phyloP scores from a whole-genome alignment of 2,797 vertebrate species.

The Siniperca undulata region DNA sequence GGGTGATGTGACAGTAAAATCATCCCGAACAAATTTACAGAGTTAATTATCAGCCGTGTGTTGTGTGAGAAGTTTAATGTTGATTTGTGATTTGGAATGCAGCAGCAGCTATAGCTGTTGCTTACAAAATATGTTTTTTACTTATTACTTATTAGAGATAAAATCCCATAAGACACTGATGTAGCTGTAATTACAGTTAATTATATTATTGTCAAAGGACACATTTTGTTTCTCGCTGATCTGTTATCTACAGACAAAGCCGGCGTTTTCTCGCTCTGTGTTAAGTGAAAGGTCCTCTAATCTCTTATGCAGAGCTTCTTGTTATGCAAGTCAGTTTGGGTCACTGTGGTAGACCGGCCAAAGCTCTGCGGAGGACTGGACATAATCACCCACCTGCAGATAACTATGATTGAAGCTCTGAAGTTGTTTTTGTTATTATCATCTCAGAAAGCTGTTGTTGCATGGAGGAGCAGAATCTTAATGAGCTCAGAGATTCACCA shows the following conservation, averaged over 20 bases:
- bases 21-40: conserved; percentile 26
- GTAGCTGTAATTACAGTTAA: conserved; percentile 51
- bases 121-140: conserved; percentile 25
- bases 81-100: conserved; percentile 49
- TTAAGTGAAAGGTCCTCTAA: conserved; percentile 40
- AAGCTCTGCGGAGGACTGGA: conserved; percentile 58
- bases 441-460: conserved; percentile 73
- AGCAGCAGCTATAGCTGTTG: conserved; percentile 6
- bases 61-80: conserved; percentile 32
- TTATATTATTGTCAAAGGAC: conserved; percentile 49
- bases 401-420: conserved; percentile 66
- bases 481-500: conserved; percentile 65
- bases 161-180: conserved; percentile 39
- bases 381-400: conserved; percentile 76
- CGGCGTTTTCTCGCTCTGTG: conserved; percentile 15
- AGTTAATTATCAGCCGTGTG: conserved; percentile 33
- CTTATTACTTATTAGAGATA: conserved; percentile 39
- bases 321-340: conserved; percentile 50
- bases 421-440: conserved; percentile 74
- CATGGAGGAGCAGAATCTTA: conserved; percentile 68
- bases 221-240: conserved; percentile 42
- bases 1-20: conserved; percentile 26
- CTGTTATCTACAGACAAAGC: conserved; percentile 40
- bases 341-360: conserved; percentile 50
- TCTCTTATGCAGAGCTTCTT: conserved; percentile 35